Base-by-base conservation (phyloP, 1,140 invertebrate species). In the Elymnias hypermnestra region DNA sequence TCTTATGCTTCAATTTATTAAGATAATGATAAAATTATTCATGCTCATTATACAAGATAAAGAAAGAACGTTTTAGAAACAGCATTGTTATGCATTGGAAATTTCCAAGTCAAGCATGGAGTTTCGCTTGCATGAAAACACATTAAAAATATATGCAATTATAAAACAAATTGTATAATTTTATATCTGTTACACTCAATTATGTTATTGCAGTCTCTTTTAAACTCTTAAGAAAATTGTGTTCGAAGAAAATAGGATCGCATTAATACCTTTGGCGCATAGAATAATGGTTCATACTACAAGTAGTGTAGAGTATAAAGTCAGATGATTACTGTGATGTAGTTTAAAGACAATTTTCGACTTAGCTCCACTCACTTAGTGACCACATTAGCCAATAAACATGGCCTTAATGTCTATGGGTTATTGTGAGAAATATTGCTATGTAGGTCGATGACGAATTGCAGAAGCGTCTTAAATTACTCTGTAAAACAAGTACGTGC, bases 381-480 rank as follows among this genome's bases (percentile, higher is more conserved):
- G 58, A 49, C 45, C 38, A 51, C 48, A 51, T 65, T 71, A 51
- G 49, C 51, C 54, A 62, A 64, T 52, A n/a, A 41, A 52, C 46
- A 44, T 53, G 66, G 53, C 72, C 64, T 70, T 75, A 75, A 75
- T 75, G 63, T 53, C 45, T 56, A 50, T 44, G 31, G 43, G 35
- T 53, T 57, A 63, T 63, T 63, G 44, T 57, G 51, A 21, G 39
- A 41, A 41, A 29, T 28, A 41, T 31, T 23, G 25, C 22, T 29
- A 29, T 41, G 39, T 41, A 12, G 22, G 26, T 10, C 28, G 14
- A 31, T 41, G 26, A 41, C 25, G 23, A 41, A 41, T 19, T 29
- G 9, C 31, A n/a, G 12, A 41, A 14, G 8, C 6, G 18, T n/a
- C n/a, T n/a, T n/a, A n/a, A n/a, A n/a, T n/a, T n/a, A n/a, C n/a